Evolutionary conservation across 1,140 invertebrate species (phyloP).

Genomic region (Leptinotarsa lineolata): DNA sequence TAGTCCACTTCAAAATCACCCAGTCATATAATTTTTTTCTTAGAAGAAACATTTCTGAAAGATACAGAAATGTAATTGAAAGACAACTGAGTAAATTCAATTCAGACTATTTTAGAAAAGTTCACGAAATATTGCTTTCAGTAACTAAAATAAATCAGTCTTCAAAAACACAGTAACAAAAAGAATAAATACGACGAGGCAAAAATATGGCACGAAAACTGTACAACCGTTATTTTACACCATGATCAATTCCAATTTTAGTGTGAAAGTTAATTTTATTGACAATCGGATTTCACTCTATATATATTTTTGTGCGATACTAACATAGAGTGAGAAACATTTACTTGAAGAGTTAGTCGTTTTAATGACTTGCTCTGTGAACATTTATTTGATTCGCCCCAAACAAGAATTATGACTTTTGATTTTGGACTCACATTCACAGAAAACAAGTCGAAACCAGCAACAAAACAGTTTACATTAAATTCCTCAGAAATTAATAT

Average conservation of each 20-base stretch:
- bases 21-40: background rate
- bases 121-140: background rate
- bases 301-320: background rate
- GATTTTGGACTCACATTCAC: no score
- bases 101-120: background rate
- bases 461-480: no score
- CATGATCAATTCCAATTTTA: conserved; percentile 12
- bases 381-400: no score
- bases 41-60: no score
- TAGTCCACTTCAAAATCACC: background rate
- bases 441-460: no score
- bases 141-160: conserved; percentile 12
- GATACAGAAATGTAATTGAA: no score
- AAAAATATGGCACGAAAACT: conserved; percentile 22
- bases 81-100: no score
- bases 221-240: conserved; percentile 2
- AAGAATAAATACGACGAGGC: conserved; percentile 3
- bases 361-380: no score
- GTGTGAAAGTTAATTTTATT: background rate
- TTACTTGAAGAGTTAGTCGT: background rate
- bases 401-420: no score
- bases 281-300: background rate
- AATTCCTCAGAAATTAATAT: no score
- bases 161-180: background rate
- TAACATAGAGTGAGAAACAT: background rate